These are phyloP conservation scores for Sarcophaga rosellei DNA, from an alignment of 2,888 invertebrate species.

Conservation along the genomic window DNA sequence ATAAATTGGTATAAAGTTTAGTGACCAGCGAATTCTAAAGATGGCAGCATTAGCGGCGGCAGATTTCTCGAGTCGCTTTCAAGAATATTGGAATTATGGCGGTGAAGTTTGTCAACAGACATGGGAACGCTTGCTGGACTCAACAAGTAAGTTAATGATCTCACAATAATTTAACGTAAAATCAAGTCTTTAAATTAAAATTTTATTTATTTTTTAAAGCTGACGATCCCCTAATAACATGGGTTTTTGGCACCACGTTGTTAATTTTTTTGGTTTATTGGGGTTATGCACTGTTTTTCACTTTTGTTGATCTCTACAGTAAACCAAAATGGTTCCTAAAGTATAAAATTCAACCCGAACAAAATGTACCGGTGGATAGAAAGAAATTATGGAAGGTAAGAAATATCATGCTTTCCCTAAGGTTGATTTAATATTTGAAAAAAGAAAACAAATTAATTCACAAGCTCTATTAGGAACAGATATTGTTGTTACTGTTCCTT, in stretches of 20 bases:
- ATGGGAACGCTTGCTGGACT: not conserved
- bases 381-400: conserved; percentile 83
- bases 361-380: conserved; percentile 87
- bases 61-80: not conserved
- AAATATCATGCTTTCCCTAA: no score
- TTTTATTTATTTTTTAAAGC: conserved; percentile 70
- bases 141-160: not conserved
- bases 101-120: not conserved
- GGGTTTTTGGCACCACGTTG: conserved; percentile 84
- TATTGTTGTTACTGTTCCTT: no score
- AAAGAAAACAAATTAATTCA: no score
- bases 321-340: conserved; percentile 86
- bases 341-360: conserved; percentile 91
- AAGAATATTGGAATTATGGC: not conserved
- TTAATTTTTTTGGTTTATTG: conserved; percentile 87
- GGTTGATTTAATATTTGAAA: no score
- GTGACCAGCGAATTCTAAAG: not conserved
- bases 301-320: conserved; percentile 87
- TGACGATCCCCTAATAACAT: conserved; percentile 85
- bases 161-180: not conserved
- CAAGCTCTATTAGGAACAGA: no score
- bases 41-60: not conserved
- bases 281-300: conserved; percentile 87
- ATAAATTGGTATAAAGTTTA: not conserved
- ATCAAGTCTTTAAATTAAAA: not conserved